Evolutionary conservation across 2,888 invertebrate species (phyloP).

Genomic region (Polyommatus icarus): DNA sequence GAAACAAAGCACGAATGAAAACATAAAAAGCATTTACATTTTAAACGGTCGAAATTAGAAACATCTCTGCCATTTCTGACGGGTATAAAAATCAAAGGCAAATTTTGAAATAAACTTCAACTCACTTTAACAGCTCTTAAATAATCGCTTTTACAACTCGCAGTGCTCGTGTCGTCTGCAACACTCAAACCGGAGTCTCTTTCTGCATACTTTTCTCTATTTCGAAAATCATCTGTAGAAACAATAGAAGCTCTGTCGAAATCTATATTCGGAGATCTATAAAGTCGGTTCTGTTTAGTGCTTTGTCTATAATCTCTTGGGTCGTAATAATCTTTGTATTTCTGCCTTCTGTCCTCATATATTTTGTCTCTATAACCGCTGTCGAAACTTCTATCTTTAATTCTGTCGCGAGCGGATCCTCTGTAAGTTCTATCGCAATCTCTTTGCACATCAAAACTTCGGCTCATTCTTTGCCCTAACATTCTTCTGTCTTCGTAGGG

Average conservation of each 20-base stretch:
- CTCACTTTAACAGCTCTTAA: slow-evolving; percentile 67
- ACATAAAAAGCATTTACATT: too few relatives aligned
- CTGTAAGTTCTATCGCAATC: slow-evolving; percentile 56
- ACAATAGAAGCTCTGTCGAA: slow-evolving; percentile 60
- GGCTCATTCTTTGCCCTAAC: slow-evolving; percentile 61
- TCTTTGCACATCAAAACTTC: slow-evolving; percentile 62
- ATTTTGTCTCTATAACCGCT: slow-evolving; percentile 47
- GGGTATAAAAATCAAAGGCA: neutral
- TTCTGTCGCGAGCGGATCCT: slow-evolving; percentile 53
- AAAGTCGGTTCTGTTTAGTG: slow-evolving; percentile 51
- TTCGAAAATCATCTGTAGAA: slow-evolving; percentile 62
- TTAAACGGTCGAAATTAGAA: too few relatives aligned
- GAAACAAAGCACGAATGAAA: too few relatives aligned
- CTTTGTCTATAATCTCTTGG: slow-evolving; percentile 47
- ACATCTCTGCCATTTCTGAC: too few relatives aligned
- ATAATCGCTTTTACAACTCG: slow-evolving; percentile 68
- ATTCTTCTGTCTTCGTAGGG: slow-evolving; percentile 53
- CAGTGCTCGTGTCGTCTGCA: slow-evolving; percentile 66
- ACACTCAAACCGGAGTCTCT: slow-evolving; percentile 70
- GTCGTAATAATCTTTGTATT: slow-evolving; percentile 50
- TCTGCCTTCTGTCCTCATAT: slow-evolving; percentile 47
- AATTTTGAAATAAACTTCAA: neutral
- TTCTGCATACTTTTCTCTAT: slow-evolving; percentile 62
- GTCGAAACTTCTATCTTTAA: slow-evolving; percentile 53
- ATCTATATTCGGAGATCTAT: slow-evolving; percentile 53